A percentile compares a stretch with the other conserved stretches of the same genome.
These are phyloP conservation scores for Acyrthosiphon pisum DNA, from an alignment of 1,140 invertebrate genomes.

Conservation along the genomic window DNA sequence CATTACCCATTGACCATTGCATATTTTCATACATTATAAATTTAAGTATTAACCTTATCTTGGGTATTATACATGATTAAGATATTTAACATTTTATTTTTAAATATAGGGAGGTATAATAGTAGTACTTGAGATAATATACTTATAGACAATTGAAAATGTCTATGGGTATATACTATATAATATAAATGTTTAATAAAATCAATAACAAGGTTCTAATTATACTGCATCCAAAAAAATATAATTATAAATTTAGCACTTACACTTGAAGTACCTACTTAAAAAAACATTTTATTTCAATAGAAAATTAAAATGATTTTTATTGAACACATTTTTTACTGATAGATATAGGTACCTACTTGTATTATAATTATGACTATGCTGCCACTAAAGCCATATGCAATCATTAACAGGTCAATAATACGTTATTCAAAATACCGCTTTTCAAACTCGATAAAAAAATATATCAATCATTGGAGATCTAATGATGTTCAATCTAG, in stretches of 20 bases:
- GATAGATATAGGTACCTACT: not conserved
- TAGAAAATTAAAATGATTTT: not conserved
- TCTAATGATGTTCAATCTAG: conserved; percentile 40
- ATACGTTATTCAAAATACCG: not conserved
- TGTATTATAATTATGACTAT: not conserved
- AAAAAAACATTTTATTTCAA: not conserved
- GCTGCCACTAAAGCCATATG: not conserved
- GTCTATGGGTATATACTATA: not conserved
- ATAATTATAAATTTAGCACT: not conserved
- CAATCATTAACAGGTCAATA: not conserved
- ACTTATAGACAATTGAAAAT: not conserved
- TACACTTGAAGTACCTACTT: not conserved
- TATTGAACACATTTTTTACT: not conserved
- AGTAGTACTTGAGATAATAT: not conserved
- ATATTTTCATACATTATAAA: not conserved
- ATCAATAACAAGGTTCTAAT: not conserved
- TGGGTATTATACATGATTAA: not conserved
- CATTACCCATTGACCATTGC: too few relatives aligned
- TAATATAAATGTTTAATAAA: not conserved
- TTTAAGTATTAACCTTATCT: not conserved
- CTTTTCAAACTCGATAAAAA: conserved; percentile 20
- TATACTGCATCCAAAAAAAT: not conserved
- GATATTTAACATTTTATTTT: not conserved
- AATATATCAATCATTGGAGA: conserved; percentile 9
- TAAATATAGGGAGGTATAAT: not conserved